Evolutionary conservation across 2,113 vertebrate species (phyloP), one percentile per base, ranked within the genome.

Genomic region (Xiphorhynchus elegans): DNA sequence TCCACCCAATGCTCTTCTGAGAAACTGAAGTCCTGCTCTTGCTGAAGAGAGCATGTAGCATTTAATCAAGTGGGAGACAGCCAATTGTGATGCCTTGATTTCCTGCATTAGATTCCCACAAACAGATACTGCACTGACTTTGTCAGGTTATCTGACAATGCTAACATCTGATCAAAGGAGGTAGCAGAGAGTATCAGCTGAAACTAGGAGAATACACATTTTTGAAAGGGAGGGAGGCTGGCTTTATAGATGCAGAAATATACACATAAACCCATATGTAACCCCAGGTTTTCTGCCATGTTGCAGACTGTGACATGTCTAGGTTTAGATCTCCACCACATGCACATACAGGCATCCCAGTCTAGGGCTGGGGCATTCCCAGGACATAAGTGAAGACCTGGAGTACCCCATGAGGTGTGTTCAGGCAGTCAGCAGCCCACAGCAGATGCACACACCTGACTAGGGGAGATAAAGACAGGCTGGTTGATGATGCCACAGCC

Each of bases 131-230:
- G 55, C 46, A 24, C 39, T 1, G 7, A 21, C 46, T 92, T 88
- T 66, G 83, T 85, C 90, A 93, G 63, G 35, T 56, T 55, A 75
- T 59, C 47, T 90, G 68, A 93, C 91, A 94, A 29, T 4, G 2
- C 55, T 86, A 95, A 77, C 83, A 1, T 47, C 67, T 95, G 87
- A 90, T 95, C 92, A 93, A 93, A 96, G 81, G 19, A 79, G 31
- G 47, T 13, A 88, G 70, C 56, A 50, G 26, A 69, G 52, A 77
- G 10, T 42, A 77, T 33, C 75, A 81, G 50, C 23, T 86, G 40
- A 93, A 86, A 86, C 76, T 39, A 84, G 44, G 60, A 88, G 60
- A 86, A 60, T 18, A 74, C 15, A 53, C 0, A 1, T 47, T 35
- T 59, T 83, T 77, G 72, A 90, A 80, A 35, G 15, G 63, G 17